Evolutionary conservation across 1,140 invertebrate species (phyloP).

Genomic region (Teleopsis dalmanni): DNA sequence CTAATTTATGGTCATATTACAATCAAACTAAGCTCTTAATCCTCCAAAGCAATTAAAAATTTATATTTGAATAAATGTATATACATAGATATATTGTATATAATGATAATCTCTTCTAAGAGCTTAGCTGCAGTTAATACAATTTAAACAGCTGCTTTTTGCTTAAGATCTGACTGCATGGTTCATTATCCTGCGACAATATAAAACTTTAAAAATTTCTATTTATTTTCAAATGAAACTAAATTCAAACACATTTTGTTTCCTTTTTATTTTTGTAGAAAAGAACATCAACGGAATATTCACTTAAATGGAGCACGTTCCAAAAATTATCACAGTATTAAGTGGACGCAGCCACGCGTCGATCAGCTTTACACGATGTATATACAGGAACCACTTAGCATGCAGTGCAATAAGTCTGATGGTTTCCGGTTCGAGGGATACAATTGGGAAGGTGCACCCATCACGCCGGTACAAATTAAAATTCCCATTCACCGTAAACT

Average conservation of each 20-base stretch:
- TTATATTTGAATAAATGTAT: too few relatives aligned
- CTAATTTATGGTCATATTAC: too few relatives aligned
- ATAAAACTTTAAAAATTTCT: too few relatives aligned
- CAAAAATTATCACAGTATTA: slow-evolving; percentile 71
- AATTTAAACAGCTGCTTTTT: too few relatives aligned
- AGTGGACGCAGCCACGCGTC: slow-evolving; percentile 73
- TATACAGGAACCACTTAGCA: slow-evolving; percentile 77
- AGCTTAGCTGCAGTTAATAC: too few relatives aligned
- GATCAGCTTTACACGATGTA: slow-evolving; percentile 71
- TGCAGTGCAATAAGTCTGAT: slow-evolving; percentile 91
- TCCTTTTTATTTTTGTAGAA: slow-evolving; percentile 18
- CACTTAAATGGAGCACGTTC: slow-evolving; percentile 47
- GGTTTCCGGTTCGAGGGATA: slow-evolving; percentile 61
- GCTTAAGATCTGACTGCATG: too few relatives aligned
- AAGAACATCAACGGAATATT: slow-evolving; percentile 47
- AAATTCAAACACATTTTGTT: neutral
- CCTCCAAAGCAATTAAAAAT: too few relatives aligned
- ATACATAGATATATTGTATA: too few relatives aligned
- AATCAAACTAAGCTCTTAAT: too few relatives aligned
- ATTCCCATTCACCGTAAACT: slow-evolving; percentile 40
- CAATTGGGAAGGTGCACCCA: slow-evolving; percentile 37
- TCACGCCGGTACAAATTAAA: slow-evolving; percentile 39
- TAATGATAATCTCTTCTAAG: too few relatives aligned
- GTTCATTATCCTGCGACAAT: too few relatives aligned
- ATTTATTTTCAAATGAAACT: slow-evolving; percentile 4